Percentiles rank a stretch among this genome's conserved stretches.
Evolutionary conservation across 2,113 vertebrate species (phyloP).

Genomic region (Picathartes gymnocephalus): DNA sequence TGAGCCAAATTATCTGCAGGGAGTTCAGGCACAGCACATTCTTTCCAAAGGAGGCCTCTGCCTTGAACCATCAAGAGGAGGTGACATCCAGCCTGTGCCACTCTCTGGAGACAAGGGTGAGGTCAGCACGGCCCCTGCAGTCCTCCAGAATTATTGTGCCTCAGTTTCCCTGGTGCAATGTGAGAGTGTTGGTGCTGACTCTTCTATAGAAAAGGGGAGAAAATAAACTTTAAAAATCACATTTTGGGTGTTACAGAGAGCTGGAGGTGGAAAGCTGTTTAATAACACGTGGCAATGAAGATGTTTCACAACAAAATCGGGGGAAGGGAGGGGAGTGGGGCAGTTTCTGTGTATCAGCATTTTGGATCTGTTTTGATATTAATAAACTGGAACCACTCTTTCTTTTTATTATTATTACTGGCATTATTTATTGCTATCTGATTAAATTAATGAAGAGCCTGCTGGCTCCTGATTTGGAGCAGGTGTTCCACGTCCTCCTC

Average conservation of each 20-base stretch:
- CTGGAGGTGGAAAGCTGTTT: neutral
- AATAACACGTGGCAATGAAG: neutral
- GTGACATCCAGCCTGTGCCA: neutral
- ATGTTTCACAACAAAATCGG: neutral
- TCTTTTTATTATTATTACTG: neutral
- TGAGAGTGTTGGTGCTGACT: fast-evolving
- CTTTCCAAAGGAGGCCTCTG: neutral
- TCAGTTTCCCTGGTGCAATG: neutral
- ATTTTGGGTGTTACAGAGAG: neutral
- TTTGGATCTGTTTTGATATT: neutral
- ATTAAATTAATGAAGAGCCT: conserved; percentile 10
- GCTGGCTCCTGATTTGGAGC: neutral
- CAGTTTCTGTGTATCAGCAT: neutral
- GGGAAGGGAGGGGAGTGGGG: neutral
- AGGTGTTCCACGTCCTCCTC: neutral
- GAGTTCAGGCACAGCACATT: neutral
- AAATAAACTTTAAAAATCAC: neutral
- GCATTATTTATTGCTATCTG: neutral
- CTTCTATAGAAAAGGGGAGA: neutral
- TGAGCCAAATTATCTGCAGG: neutral
- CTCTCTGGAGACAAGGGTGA: neutral
- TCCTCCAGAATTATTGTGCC: fast-evolving
- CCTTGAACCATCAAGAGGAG: fast-evolving
- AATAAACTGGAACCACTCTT: neutral
- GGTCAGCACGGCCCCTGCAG: fast-evolving